These are phyloP conservation scores for Diarsia brunnea DNA, from an alignment of 2,888 invertebrate species.

Conservation along the genomic window DNA sequence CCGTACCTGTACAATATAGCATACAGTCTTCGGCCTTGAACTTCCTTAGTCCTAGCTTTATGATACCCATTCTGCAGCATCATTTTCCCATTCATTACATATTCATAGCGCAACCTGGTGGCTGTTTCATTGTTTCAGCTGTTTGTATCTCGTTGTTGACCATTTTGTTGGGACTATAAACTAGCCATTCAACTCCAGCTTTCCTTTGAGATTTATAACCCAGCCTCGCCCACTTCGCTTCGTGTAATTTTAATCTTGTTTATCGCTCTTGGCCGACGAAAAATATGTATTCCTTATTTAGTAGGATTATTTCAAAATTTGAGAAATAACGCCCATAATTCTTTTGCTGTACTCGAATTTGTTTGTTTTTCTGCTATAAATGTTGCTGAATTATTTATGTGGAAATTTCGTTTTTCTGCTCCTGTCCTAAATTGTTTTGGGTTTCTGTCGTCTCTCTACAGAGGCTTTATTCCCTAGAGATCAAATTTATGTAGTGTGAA, in stretches of 20 bases:
- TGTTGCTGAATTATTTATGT: constrained; percentile 62
- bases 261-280: constrained; percentile 72
- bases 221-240: constrained; percentile 70
- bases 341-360: constrained; percentile 44
- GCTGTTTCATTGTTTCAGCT: constrained; percentile 66
- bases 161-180: constrained; percentile 69
- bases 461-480: constrained; percentile 24
- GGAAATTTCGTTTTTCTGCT: constrained; percentile 42
- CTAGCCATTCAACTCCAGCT: constrained; percentile 71
- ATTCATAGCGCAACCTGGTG: constrained; percentile 63
- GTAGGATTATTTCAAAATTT: constrained; percentile 65
- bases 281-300: constrained; percentile 66
- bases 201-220: constrained; percentile 75
- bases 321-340: constrained; percentile 65
- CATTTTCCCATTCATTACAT: constrained; percentile 66
- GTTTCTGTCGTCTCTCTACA: constrained; percentile 24
- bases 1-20: constrained; percentile 53
- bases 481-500: constrained; percentile 52
- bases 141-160: constrained; percentile 66
- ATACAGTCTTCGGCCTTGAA: constrained; percentile 57
- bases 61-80: constrained; percentile 50
- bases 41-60: constrained; percentile 57
- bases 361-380: constrained; percentile 50
- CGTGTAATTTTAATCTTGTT: constrained; percentile 85
- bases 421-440: constrained; percentile 11